A percentile compares a stretch with the other conserved stretches of the same genome.
Conservation (phyloP, 2,797 vertebrate genomes). For the Nannoperca obscura region DNA sequence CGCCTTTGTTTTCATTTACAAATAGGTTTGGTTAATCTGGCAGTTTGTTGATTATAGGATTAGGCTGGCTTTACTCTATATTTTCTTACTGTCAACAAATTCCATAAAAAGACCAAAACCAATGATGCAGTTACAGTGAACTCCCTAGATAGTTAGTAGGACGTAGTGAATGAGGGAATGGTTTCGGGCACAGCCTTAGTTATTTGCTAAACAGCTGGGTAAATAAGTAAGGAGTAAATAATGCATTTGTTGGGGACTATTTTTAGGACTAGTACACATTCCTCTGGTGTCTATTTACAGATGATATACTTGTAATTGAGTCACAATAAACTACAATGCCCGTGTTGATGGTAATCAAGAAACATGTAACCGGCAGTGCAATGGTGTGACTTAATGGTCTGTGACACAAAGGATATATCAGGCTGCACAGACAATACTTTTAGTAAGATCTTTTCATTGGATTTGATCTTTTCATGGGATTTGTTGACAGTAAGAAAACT, state of each 20-base stretch:
- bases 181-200: neutral
- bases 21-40: neutral
- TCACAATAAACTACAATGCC: neutral
- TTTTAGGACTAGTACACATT: neutral
- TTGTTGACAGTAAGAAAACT: neutral
- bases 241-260: constrained; percentile 8
- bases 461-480: neutral
- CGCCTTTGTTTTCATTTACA: neutral
- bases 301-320: neutral
- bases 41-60: neutral
- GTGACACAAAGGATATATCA: neutral
- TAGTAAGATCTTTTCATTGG: neutral
- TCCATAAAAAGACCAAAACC: neutral
- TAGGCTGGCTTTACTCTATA: neutral
- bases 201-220: neutral
- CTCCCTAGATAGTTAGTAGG: too few species aligned
- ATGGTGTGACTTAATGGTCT: neutral
- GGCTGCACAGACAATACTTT: neutral
- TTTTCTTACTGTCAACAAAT: constrained; percentile 8
- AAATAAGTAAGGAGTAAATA: neutral
- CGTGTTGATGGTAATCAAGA: neutral
- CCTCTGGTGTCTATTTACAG: constrained; percentile 8
- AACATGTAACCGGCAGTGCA: neutral
- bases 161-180: too few species aligned
- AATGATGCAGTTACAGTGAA: neutral